phyloP scores from a whole-genome alignment of 2,888 invertebrate species.

The Trachelus tabidus region DNA sequence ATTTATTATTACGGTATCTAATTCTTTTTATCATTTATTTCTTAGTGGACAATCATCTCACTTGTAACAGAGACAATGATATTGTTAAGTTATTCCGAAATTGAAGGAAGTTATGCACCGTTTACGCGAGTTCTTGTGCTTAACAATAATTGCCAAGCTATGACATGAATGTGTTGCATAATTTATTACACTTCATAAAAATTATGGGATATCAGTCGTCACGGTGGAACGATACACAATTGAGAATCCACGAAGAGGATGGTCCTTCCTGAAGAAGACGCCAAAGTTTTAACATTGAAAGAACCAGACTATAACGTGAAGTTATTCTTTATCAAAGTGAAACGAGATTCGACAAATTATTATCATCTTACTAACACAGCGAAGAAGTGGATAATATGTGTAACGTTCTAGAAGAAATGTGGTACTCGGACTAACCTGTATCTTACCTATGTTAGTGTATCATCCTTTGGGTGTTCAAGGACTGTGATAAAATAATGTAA shows the following conservation, averaged over 20 bases:
- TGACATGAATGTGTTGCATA: not conserved
- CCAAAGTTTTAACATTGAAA: not conserved
- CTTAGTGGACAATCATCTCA: not conserved
- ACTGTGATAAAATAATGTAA: not conserved
- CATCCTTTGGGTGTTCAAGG: not conserved
- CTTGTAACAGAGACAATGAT: not conserved
- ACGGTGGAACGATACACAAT: not conserved
- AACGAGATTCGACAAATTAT: slow-evolving; percentile 16
- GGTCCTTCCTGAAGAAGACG: not conserved
- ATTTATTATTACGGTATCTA: not conserved
- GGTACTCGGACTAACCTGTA: not conserved
- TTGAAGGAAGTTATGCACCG: not conserved
- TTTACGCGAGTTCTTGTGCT: not conserved
- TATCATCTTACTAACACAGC: slow-evolving; percentile 29
- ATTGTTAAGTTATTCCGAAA: not conserved
- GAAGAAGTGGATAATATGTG: not conserved
- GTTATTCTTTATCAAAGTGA: slow-evolving; percentile 13
- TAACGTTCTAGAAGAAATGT: too few relatives aligned
- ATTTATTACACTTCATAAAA: too few relatives aligned
- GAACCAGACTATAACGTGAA: not conserved
- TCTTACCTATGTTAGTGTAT: not conserved
- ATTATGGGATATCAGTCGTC: not conserved
- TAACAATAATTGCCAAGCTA: not conserved
- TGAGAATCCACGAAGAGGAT: not conserved
- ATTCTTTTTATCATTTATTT: not conserved